Evolutionary conservation across 2,888 invertebrate species (phyloP), one percentile per base, ranked within the genome.

Genomic region (Resseliella maxima): DNA sequence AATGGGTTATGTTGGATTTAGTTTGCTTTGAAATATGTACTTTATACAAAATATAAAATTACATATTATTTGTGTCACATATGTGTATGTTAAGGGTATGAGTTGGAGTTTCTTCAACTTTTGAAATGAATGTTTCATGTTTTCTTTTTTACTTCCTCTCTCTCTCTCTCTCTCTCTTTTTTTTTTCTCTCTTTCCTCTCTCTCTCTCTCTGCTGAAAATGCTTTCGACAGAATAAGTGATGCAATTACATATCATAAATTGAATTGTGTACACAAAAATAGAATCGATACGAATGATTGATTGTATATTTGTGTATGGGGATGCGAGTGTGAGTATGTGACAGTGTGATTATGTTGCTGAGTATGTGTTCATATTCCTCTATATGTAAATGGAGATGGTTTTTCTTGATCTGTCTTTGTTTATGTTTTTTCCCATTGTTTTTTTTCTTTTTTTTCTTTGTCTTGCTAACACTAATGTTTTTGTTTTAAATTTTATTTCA

Each of bases 221-320:
- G n/a, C 50, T 18, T 41, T 41, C 41, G 41, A 41, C 12, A 12
- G 5, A 21, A 50, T 72, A 31, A 59, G 72, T 31, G 72, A 72
- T 59, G 24, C 24, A 59, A 59, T 72, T 72, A 72, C 72, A 72
- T 72, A 18, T 72, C 31, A 31, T 72, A 72, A 72, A 72, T 72
- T 72, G 72, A 35, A 31, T 72, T 35, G 72, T 72, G 72, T 72
- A 72, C 72, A 72, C 31, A 72, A 72, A 72, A 72, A 72, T 72
- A 35, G 31, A 31, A 18, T 72, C 59, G 59, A 24, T 59, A 59
- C 59, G 59, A 24, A 59, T 59, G 59, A 59, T 59, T 59, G 59
- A 24, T 3, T 59, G 59, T 27, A 24, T 27, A 27, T 59, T n/a
- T 59, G 27, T 72, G 72, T 15, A 35, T 72, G 31, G 2, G 15